Conservation (phyloP, 2,888 invertebrate species). For the Allophyes oxyacanthae region DNA sequence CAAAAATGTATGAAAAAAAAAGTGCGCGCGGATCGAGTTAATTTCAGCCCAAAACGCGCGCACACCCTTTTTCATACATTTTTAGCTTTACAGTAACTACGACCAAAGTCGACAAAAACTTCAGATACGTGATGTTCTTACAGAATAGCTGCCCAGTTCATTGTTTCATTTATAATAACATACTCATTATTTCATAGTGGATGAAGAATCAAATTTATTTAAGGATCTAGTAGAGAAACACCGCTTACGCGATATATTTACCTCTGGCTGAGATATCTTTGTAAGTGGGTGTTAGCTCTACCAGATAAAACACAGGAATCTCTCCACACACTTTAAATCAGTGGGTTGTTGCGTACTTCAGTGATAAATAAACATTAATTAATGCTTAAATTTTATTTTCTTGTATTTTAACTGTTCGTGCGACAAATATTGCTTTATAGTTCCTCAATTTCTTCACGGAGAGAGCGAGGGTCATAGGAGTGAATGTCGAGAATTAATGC, state of each 20-base stretch:
- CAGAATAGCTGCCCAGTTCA: too few relatives aligned
- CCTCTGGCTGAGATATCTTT: background rate
- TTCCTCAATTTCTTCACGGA: slow-evolving; percentile 38
- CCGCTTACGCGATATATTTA: slow-evolving; percentile 11
- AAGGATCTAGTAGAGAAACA: slow-evolving; percentile 2
- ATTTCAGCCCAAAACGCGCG: too few relatives aligned
- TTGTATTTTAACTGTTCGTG: slow-evolving; percentile 15
- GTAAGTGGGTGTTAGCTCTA: slow-evolving; percentile 19
- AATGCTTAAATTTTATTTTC: slow-evolving; percentile 25
- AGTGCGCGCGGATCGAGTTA: too few relatives aligned
- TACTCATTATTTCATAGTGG: slow-evolving; percentile 18
- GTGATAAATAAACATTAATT: slow-evolving; percentile 9
- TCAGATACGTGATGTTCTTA: too few relatives aligned
- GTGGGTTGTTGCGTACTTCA: slow-evolving; percentile 12
- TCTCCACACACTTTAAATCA: slow-evolving; percentile 45
- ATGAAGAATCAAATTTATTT: slow-evolving; percentile 24
- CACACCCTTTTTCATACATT: too few relatives aligned
- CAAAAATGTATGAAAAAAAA: too few relatives aligned
- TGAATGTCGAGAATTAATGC: slow-evolving; percentile 71
- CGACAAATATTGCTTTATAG: slow-evolving; percentile 24
- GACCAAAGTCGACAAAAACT: too few relatives aligned
- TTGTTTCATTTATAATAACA: slow-evolving; percentile 25
- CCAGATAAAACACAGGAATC: slow-evolving; percentile 61
- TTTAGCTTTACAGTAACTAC: too few relatives aligned
- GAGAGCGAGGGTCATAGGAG: slow-evolving; percentile 62